Percentiles rank a stretch among this genome's conserved stretches.
Conservation (phyloP, 2,888 invertebrate genomes). For the Phyllotreta striolata region DNA sequence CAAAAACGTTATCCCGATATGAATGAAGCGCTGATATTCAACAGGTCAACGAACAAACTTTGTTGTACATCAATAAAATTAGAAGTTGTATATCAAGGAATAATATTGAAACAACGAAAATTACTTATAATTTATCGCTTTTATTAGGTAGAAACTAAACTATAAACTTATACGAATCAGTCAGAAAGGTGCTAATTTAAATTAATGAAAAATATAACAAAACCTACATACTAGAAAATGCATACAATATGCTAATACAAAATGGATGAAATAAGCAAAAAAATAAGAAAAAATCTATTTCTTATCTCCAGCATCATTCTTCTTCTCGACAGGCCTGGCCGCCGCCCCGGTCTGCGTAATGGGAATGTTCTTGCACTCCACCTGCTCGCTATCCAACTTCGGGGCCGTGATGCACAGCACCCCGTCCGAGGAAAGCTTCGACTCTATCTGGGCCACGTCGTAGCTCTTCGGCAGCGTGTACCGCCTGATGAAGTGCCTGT, state of each 20-base stretch:
- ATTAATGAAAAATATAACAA: neutral
- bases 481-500: slow-evolving; percentile 77
- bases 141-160: too few relatives aligned
- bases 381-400: slow-evolving; percentile 41
- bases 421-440: slow-evolving; percentile 80
- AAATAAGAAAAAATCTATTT: slow-evolving; percentile 1
- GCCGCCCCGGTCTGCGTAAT: slow-evolving; percentile 25
- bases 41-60: too few relatives aligned
- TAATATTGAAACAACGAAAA: too few relatives aligned
- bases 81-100: too few relatives aligned
- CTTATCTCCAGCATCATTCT: neutral
- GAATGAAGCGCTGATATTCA: too few relatives aligned
- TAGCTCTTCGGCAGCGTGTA: slow-evolving; percentile 78
- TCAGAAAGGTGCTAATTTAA: too few relatives aligned
- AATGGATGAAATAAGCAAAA: neutral
- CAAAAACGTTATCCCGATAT: too few relatives aligned
- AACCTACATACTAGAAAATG: slow-evolving; percentile 1
- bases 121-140: too few relatives aligned
- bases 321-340: neutral
- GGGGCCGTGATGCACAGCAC: slow-evolving; percentile 75
- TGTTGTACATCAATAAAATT: too few relatives aligned
- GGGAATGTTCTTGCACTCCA: slow-evolving; percentile 32
- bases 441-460: slow-evolving; percentile 74
- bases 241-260: neutral
- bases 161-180: too few relatives aligned